Conservation (phyloP, 2,113 vertebrate species). For the Callocephalon fimbriatum region DNA sequence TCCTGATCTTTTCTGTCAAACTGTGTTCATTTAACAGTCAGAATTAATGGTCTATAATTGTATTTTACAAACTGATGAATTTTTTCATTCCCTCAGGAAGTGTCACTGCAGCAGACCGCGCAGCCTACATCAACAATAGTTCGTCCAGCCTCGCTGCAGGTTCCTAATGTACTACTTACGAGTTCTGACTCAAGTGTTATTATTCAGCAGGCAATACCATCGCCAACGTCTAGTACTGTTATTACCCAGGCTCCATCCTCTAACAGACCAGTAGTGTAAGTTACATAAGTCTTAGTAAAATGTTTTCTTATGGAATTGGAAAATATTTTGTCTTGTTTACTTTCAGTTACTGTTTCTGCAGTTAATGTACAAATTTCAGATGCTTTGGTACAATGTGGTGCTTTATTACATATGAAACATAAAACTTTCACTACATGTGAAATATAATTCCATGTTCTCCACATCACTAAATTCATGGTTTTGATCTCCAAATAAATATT, state of each 20-base stretch:
- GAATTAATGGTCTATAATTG: neutral
- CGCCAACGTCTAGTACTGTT: conserved; percentile 98
- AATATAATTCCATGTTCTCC: conserved; percentile 35
- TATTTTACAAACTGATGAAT: neutral
- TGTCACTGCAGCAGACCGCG: conserved; percentile 92
- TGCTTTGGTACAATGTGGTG: conserved; percentile 34
- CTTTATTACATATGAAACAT: conserved; percentile 32
- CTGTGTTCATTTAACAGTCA: neutral
- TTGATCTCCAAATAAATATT: conserved; percentile 19
- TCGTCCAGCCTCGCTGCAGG: conserved; percentile 96
- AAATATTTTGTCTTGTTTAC: neutral
- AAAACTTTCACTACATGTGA: conserved; percentile 33
- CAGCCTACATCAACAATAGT: conserved; percentile 96
- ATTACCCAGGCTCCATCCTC: conserved; percentile 97
- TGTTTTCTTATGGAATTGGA: neutral
- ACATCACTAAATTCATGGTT: conserved; percentile 43
- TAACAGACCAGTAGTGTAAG: conserved; percentile 98
- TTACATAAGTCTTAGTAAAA: conserved; percentile 68
- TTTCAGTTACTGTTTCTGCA: neutral
- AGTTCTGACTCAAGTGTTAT: conserved; percentile 97
- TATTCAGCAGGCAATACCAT: conserved; percentile 97
- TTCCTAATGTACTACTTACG: conserved; percentile 96
- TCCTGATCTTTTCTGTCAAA: neutral
- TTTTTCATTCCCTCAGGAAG: conserved; percentile 82
- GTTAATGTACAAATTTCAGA: neutral